These are phyloP conservation scores for Papilio gigon DNA, from an alignment of 2,888 invertebrate species.

Conservation along the genomic window DNA sequence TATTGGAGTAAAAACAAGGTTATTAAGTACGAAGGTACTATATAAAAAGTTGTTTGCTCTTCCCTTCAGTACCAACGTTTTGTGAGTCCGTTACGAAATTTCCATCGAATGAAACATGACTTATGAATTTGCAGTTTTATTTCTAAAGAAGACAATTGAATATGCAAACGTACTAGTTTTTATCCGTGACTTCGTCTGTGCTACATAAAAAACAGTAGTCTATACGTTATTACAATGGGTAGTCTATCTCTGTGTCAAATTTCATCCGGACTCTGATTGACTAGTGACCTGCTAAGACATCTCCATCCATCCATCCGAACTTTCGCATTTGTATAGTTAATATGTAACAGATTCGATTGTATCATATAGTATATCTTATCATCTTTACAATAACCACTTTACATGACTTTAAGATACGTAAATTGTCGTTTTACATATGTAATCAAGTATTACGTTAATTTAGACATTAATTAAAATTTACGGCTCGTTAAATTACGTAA, in stretches of 20 bases:
- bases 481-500: slow-evolving; percentile 30
- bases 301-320: not conserved
- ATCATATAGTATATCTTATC: not conserved
- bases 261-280: no score
- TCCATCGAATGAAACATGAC: not conserved
- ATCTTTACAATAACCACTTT: not conserved
- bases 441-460: slow-evolving; percentile 11
- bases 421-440: not conserved
- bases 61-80: slow-evolving; percentile 1
- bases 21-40: slow-evolving; percentile 15
- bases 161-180: not conserved
- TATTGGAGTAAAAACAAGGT: slow-evolving; percentile 43
- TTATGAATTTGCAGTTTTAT: slow-evolving; percentile 16
- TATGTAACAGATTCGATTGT: no score
- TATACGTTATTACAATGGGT: no score
- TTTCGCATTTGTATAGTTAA: no score
- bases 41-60: slow-evolving; percentile 17
- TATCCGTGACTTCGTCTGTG: no score
- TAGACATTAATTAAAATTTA: slow-evolving; percentile 27
- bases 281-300: no score
- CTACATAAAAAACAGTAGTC: no score
- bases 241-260: no score
- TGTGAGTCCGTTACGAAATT: not conserved
- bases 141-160: slow-evolving; percentile 7
- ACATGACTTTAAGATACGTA: slow-evolving; percentile 2